A percentile compares a stretch with the other conserved stretches of the same genome.
phyloP scores from a whole-genome alignment of 2,797 vertebrate genomes.

The Coilia nasus region DNA sequence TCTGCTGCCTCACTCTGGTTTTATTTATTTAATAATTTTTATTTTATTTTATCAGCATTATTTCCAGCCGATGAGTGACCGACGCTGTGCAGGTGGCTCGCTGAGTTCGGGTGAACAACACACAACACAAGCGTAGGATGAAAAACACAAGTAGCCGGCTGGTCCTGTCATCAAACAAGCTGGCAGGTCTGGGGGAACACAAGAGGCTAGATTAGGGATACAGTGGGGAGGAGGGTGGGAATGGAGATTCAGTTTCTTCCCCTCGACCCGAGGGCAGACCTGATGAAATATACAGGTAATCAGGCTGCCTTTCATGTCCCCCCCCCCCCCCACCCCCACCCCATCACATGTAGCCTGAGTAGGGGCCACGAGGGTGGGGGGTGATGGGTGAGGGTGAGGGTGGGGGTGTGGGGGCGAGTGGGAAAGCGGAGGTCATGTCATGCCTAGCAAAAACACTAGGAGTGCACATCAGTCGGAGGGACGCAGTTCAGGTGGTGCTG shows the following conservation, averaged over 20 bases:
- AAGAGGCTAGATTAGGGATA: not conserved
- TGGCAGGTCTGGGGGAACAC: not conserved
- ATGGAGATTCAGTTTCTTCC: not conserved
- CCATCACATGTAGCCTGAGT: not conserved
- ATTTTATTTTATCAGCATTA: not conserved
- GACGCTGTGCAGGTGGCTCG: not conserved
- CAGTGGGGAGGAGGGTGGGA: not conserved
- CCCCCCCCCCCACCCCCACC: not conserved
- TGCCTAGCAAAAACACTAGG: not conserved
- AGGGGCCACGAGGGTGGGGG: not conserved
- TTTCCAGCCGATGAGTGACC: not conserved
- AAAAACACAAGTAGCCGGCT: not conserved
- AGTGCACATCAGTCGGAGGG: not conserved
- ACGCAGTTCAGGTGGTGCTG: not conserved
- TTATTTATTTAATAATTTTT: too few species aligned
- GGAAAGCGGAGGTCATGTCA: not conserved
- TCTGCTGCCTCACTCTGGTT: too few species aligned
- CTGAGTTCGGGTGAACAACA: not conserved
- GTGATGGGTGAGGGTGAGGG: not conserved
- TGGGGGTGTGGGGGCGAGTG: not conserved
- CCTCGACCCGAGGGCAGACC: not conserved
- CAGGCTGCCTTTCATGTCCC: not conserved
- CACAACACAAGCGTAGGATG: not conserved
- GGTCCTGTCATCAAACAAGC: slow-evolving; percentile 4
- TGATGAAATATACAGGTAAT: not conserved